A percentile compares a stretch with the other conserved stretches of the same genome.
These are phyloP conservation scores for Epicampocera succincta DNA, from an alignment of 2,888 invertebrate genomes.

Conservation along the genomic window DNA sequence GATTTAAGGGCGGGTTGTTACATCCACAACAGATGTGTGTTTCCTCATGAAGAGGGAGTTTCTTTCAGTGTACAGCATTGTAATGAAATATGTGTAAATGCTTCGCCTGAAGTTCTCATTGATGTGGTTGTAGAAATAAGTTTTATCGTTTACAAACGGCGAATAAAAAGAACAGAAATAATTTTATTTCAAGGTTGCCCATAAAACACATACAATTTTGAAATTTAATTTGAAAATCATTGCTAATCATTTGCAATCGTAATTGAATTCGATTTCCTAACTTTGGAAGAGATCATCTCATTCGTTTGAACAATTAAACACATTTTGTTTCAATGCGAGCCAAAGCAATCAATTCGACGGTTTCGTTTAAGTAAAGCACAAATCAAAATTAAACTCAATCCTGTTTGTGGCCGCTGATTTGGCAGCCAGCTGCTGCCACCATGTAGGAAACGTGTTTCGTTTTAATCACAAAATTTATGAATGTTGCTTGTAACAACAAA, in stretches of 20 bases:
- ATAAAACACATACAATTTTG: too few species aligned
- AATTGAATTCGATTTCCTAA: constrained; percentile 13
- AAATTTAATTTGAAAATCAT: too few species aligned
- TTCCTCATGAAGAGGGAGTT: too few species aligned
- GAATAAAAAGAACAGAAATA: too few species aligned
- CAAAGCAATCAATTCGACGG: not conserved
- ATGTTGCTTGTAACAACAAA: constrained; percentile 17
- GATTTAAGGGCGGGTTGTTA: too few species aligned
- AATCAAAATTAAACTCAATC: constrained; percentile 25
- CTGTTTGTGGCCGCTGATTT: constrained; percentile 7
- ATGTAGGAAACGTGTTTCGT: constrained; percentile 5
- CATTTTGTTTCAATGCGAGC: not conserved
- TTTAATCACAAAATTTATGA: constrained; percentile 38
- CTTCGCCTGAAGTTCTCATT: too few species aligned
- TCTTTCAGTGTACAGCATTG: too few species aligned
- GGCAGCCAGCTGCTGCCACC: constrained; percentile 19
- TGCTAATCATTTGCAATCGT: not conserved
- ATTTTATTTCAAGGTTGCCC: too few species aligned
- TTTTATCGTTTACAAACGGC: too few species aligned
- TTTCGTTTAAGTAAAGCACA: not conserved
- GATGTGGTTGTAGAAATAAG: too few species aligned
- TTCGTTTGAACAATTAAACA: not conserved
- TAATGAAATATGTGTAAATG: too few species aligned
- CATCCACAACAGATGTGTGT: too few species aligned
- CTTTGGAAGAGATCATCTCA: not conserved